Base-by-base conservation (phyloP, 2,888 invertebrate genomes). In the Chironomus tentans region DNA sequence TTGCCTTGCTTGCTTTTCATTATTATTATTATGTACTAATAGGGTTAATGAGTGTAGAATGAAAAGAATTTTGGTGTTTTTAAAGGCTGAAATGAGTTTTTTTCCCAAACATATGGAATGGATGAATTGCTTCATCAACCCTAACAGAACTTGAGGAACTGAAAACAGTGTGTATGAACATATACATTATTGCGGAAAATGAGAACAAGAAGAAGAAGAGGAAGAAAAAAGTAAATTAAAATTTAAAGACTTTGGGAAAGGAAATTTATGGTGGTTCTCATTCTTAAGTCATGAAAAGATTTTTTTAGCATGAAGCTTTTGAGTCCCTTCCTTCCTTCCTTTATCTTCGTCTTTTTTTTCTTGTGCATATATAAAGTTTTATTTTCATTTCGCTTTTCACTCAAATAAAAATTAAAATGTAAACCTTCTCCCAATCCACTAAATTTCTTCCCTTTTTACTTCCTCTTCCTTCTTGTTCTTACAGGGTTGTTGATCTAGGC, bases 211-310 rank as follows among this genome's bases (percentile, higher is more conserved):
- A 50, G 5, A 18, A 12, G 28, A 28, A 24, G 24, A 68, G 1
- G 50, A 56, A 50, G 2, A 18, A 48, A 24, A 70, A 61, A 72
- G 72, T 72, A 72, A 72, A 72, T 72, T 72, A 72, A 72, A 72
- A 72, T 72, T 72, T 72, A 62, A 72, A 72, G 72, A 72, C 72
- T 72, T 72, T 38, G 28, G 24, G 22, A 24, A 28, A 47, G 21
- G 21, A 70, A 62, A 72, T 72, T 72, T 72, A 72, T 72, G 72
- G 28, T 48, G 50, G 70, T 22, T 46, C 46, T 21, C 24, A 21
- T 10, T n/a, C 48, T 24, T 24, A 70, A 69, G 22, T 18, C 24
- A 38, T 2, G 38, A 38, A 38, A 10, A 38, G 7, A 38, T 38
- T 38, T 38, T 38, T 38, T 38, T 7, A 10, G 1, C 38, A 38